A percentile compares a stretch with the other conserved stretches of the same genome.
These are phyloP conservation scores for Drosophila neocordata DNA, from an alignment of 1,140 invertebrate genomes.

Conservation along the genomic window DNA sequence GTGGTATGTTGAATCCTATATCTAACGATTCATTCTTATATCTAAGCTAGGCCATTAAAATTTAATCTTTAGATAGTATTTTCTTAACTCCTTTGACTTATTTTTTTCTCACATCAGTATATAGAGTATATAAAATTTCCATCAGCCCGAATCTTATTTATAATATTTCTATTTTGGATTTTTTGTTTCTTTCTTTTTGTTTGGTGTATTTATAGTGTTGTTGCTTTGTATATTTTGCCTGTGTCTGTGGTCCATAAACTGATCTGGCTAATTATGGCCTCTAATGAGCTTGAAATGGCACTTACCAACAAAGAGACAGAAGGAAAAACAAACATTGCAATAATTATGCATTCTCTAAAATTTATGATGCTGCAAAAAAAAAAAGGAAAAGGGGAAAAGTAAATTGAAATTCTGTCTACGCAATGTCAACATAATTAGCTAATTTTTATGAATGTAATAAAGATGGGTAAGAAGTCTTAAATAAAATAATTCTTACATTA, in stretches of 20 bases:
- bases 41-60: no score
- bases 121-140: background rate
- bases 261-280: slow-evolving; percentile 73
- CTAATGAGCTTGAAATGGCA: slow-evolving; percentile 80
- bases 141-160: background rate
- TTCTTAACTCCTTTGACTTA: no score
- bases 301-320: slow-evolving; percentile 61
- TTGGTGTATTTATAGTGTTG: slow-evolving; percentile 33
- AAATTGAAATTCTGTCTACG: slow-evolving; percentile 34
- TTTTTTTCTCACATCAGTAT: no score
- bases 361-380: slow-evolving; percentile 8
- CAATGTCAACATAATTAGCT: slow-evolving; percentile 51
- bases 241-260: slow-evolving; percentile 75
- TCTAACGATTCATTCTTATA: no score
- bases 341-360: slow-evolving; percentile 10
- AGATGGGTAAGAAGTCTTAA: slow-evolving; percentile 8
- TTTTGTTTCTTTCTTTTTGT: slow-evolving; percentile 37
- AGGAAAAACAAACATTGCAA: slow-evolving; percentile 24
- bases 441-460: slow-evolving; percentile 50
- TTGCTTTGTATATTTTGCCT: slow-evolving; percentile 21
- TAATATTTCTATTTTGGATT: slow-evolving; percentile 41
- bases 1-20: no score
- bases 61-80: no score
- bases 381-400: background rate
- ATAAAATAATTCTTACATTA: slow-evolving; percentile 29